phyloP scores from a whole-genome alignment of 1,140 invertebrate genomes.

The Sminthurides bifidus region DNA sequence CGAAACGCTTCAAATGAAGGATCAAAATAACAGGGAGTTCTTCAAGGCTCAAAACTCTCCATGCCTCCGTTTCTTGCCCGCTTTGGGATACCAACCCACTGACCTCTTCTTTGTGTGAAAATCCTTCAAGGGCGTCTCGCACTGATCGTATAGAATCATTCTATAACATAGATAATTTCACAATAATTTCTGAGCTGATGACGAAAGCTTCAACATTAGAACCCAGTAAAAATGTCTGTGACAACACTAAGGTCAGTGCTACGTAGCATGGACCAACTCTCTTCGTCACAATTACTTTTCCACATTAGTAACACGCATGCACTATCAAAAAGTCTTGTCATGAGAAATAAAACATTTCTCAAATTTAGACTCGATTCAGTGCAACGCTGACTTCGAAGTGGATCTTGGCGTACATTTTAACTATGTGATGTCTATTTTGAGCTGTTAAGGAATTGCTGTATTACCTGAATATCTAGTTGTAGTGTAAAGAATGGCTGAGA shows the following conservation, averaged over 20 bases:
- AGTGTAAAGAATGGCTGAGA: constrained; percentile 89
- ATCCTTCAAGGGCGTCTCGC: constrained; percentile 68
- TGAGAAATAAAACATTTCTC: constrained; percentile 22
- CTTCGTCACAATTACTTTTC: constrained; percentile 17
- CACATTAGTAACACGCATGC: constrained; percentile 22
- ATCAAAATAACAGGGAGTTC: constrained; percentile 74
- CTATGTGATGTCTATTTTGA: background rate
- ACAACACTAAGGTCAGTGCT: constrained; percentile 14
- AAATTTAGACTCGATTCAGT: constrained; percentile 1
- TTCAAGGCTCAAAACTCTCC: constrained; percentile 73
- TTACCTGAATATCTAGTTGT: constrained; percentile 84
- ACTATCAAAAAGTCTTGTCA: background rate
- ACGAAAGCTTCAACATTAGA: background rate
- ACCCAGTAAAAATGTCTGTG: constrained; percentile 1
- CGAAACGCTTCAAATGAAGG: constrained; percentile 71
- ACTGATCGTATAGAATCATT: constrained; percentile 53
- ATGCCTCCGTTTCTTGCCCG: constrained; percentile 67
- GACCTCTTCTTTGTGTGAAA: constrained; percentile 66
- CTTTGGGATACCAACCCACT: constrained; percentile 74
- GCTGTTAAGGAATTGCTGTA: background rate
- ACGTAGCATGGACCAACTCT: constrained; percentile 18
- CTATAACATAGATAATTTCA: constrained; percentile 42
- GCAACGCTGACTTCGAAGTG: constrained; percentile 17
- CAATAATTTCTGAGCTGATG: background rate
- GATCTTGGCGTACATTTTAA: background rate